Evolutionary conservation across 2,113 vertebrate species (phyloP), one percentile per base, ranked within the genome.

Genomic region (Drymodes brunneopygia): DNA sequence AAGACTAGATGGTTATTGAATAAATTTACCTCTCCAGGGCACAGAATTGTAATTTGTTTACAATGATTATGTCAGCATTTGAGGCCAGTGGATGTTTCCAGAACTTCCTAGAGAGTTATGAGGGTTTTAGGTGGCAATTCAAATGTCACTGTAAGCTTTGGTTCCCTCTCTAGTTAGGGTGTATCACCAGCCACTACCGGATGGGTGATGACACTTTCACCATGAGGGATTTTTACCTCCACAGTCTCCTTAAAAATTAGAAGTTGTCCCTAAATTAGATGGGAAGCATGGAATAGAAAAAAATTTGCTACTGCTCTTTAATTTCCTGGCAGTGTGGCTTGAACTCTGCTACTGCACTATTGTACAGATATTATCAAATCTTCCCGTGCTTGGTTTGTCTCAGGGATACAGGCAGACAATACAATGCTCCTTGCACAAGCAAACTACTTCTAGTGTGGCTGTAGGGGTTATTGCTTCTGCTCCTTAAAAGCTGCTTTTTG

Each of bases 121-220:
- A 36, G 9, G 22, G 20, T 10, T 81, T 92, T 80, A 65, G 53
- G 20, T 51, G 40, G 60, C 35, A 42, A 1, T 33, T 28, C 0
- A 6, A 69, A 27, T 25, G 7, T 28, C 86, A 12, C 51, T 21
- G 6, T 22, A 35, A 53, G 20, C n/a, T 69, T 40, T 42, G 27
- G 21, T 19, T 51, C 35, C 44, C 42, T 73, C 44, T 51, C 29
- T 28, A 9, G 3, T 71, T 12, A 33, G 22, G 8, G 4, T 20
- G 33, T 21, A 7, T n/a, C 66, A 53, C 17, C 28, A 29, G 24
- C 35, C 2, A 5, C 14, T 33, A 14, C 21, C 54, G 15, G 12
- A 25, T 4, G 12, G 10, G 8, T 1, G 3, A 28, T 12, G 10
- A 3, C 0, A 4, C 24, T 47, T 81, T 65, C 10, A 33, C 23